A percentile compares a stretch with the other conserved stretches of the same genome.
phyloP scores from a whole-genome alignment of 2,888 invertebrate species.

The Eulithis prunata region DNA sequence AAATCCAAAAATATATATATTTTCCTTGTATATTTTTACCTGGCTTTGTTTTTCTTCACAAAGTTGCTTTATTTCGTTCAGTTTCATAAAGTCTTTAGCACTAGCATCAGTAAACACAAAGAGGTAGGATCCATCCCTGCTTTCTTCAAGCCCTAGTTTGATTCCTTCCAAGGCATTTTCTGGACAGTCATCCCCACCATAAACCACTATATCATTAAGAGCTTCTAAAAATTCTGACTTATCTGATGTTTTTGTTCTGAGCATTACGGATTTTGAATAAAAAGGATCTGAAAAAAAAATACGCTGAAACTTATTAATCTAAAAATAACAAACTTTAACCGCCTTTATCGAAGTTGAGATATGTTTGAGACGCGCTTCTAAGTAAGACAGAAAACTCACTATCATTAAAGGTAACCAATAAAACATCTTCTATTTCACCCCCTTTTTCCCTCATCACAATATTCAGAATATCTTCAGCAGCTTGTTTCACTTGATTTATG shows the following conservation, averaged over 20 bases:
- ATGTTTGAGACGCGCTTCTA: too few species aligned
- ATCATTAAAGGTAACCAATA: conserved; percentile 56
- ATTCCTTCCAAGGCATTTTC: conserved; percentile 39
- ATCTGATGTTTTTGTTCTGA: conserved; percentile 30
- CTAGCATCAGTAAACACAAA: conserved; percentile 47
- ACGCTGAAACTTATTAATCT: too few species aligned
- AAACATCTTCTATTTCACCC: conserved; percentile 48
- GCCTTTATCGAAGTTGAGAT: too few species aligned
- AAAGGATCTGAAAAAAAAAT: conserved; percentile 18
- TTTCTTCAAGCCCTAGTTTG: conserved; percentile 32
- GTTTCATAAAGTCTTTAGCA: conserved; percentile 39
- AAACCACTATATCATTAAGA: conserved; percentile 22
- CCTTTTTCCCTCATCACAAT: conserved; percentile 43
- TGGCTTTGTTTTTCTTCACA: conserved; percentile 43
- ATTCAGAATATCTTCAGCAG: conserved; percentile 44
- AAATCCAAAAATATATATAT: too few species aligned
- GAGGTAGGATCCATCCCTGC: conserved; percentile 39
- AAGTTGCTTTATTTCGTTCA: conserved; percentile 34
- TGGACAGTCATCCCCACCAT: conserved; percentile 24
- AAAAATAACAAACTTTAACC: not conserved
- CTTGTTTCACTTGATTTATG: conserved; percentile 43
- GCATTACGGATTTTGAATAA: not conserved
- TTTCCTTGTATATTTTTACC: conserved; percentile 16
- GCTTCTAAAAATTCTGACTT: conserved; percentile 17
- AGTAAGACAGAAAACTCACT: conserved; percentile 39